Base-by-base conservation (phyloP, 1,140 invertebrate species). In the Megathymus violae region DNA sequence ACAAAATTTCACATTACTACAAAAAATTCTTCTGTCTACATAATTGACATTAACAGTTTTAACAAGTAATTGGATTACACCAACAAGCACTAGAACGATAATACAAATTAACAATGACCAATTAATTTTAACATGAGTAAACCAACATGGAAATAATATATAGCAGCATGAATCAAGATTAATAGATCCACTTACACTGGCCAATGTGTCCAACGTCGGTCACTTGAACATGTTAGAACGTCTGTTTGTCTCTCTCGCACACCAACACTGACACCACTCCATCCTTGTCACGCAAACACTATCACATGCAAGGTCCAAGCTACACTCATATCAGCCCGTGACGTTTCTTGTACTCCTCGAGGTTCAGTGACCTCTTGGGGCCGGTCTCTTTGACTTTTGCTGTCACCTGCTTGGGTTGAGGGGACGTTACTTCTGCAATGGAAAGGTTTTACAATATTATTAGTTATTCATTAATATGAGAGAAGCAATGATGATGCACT, bases 331-430 rank as follows among this genome's bases (percentile, higher is more conserved):
- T 99, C 46, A 99, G 94, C 51, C 98, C 97, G 67, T 97, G 94
- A 82, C 97, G 96, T 91, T 98, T 98, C 92, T 99, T 99, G 88
- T 99, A 99, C 82, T 98, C 98, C 89, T 98, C 97, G 48, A 99
- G 91, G 85, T 99, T 99, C n/a, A 99, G 89, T 0, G 97, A 98
- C 64, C 97, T 89, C 66, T 95, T 94, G 3, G 97, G 97, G 1
- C 96, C 96, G 0, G 95, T 94, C 71, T 97, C 96, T 81, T 95
- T 95, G 36, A 95, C 93, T 76, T 94, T 94, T 6, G 92, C 93
- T 3, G 94, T 91, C 41, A 85, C 63, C 51, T 95, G 94, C 82
- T 97, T 96, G 19, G 96, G 95, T 59, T 96, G 93, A 7, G 96
- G 93, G 72, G 93, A 95, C 6, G 96, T 93, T 6, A 76, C 60